Conservation (phyloP, 1,140 invertebrate genomes). For the Magallana ariakensis region DNA sequence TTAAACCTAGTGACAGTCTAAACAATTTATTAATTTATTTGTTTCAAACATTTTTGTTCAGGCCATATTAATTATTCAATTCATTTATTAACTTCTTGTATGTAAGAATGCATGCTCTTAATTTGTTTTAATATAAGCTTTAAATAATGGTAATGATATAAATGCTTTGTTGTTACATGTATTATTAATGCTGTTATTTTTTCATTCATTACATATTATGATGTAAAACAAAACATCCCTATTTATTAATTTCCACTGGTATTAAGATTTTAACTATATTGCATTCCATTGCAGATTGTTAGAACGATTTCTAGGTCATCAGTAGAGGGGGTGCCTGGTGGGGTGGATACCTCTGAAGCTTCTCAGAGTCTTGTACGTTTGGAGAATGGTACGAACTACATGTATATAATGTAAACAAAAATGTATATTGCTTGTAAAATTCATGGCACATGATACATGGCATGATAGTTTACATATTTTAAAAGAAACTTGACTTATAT, state of each 20-base stretch:
- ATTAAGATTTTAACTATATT: background rate
- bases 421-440: no score
- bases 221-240: background rate
- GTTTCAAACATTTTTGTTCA: background rate
- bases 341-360: background rate
- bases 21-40: background rate
- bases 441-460: no score
- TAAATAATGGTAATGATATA: background rate
- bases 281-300: conserved; percentile 4
- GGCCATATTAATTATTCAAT: no score
- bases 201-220: background rate
- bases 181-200: background rate
- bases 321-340: conserved; percentile 18
- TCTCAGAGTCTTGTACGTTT: background rate
- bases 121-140: background rate
- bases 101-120: no score
- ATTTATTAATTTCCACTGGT: background rate
- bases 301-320: background rate
- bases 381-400: background rate
- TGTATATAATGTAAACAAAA: no score
- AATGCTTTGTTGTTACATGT: background rate
- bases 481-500: no score
- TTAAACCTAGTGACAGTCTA: background rate
- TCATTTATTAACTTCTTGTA: no score
- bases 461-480: no score